Evolutionary conservation across 2,888 invertebrate genomes (phyloP), one percentile per base, ranked within the genome.

Genomic region (Idaea straminata): DNA sequence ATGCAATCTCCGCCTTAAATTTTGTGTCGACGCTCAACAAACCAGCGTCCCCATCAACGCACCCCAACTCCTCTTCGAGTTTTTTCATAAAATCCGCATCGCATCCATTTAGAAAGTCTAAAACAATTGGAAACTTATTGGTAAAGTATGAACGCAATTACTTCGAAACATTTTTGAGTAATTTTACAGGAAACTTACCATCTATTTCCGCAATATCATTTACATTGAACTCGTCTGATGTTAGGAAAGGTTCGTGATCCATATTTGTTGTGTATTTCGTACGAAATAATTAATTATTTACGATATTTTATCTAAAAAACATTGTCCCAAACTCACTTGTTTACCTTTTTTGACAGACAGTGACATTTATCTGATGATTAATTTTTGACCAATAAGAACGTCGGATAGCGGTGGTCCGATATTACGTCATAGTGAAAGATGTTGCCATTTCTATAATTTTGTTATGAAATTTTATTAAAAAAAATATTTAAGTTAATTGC

Each of bases 191-290:
- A 59, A 7, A 59, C 87, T 87, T 92, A 95, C 96, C 96, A 87
- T 96, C 95, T 73, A 96, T 94, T 81, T 95, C 95, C 74, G 94
- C 93, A 61, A 96, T 93, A 79, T 96, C 96, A 71, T 94, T 94
- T 47, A 95, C 90, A 84, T 95, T 95, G 81, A 95, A 95, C 64
- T 94, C 94, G 77, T 95, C 95, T 72, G 87, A 83, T 75, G 84
- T 90, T 71, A 90, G 81, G 72, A 92, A 87, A 61, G 85, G 77
- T 75, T 91, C 91, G 59, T 83, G 81, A 25, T 91, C 91, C 91
- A 91, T 91, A 64, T 70, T 80, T 61, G 60, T 10, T 61, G 73
- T 16, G 35, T 64, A 63, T 58, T 68, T 66, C 63, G 70, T 69
- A 36, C 13, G 10, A 47, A 68, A 10, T 58, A 68, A 66, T 66